Conservation (phyloP, 2,797 vertebrate species). For the Picus viridis region DNA sequence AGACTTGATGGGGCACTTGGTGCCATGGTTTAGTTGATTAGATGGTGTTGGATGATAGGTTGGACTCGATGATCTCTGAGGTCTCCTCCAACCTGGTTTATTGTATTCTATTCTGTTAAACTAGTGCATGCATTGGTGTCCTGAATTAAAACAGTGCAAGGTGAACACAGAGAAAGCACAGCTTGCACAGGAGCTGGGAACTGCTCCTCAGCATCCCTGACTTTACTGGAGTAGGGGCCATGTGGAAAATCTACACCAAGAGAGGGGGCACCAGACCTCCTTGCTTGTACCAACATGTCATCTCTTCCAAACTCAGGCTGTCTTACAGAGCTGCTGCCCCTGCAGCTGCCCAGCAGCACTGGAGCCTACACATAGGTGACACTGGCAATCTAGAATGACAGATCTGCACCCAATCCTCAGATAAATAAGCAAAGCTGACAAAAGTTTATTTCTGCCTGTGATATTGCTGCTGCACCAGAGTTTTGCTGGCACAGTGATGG, state of each 20-base stretch:
- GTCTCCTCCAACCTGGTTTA: no score
- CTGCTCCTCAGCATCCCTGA: background rate
- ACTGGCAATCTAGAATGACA: rapidly evolving
- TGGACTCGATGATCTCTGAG: no score
- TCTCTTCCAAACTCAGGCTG: background rate
- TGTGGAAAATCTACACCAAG: background rate
- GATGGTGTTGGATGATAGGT: no score
- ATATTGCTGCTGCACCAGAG: background rate
- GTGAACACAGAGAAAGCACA: background rate
- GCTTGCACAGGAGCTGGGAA: background rate
- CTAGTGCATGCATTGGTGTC: background rate
- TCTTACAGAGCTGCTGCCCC: background rate
- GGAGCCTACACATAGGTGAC: background rate
- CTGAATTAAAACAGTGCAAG: background rate
- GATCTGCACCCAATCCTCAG: background rate
- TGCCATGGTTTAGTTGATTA: no score
- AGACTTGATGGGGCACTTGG: no score
- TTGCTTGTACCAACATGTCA: background rate
- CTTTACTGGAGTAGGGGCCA: background rate
- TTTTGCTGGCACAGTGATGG: background rate
- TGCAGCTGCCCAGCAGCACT: background rate
- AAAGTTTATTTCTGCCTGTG: background rate
- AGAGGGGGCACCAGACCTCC: background rate
- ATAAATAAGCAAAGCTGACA: background rate
- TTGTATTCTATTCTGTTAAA: background rate